A percentile compares a stretch with the other conserved stretches of the same genome.
Conservation (phyloP, 1,140 invertebrate species). For the Dendrolimus kikuchii region DNA sequence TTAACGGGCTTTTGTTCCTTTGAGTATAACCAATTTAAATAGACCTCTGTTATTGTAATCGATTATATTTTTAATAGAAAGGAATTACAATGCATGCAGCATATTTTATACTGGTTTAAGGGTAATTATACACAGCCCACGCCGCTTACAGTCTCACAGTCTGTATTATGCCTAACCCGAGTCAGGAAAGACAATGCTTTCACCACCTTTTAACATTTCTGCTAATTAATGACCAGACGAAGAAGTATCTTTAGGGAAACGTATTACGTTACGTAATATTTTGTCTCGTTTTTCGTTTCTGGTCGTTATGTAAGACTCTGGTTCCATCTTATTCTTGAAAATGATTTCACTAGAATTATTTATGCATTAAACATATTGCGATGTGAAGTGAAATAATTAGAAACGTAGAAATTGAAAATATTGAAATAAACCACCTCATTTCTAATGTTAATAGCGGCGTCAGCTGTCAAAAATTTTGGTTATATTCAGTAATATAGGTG, state of each 20-base stretch:
- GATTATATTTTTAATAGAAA: too few relatives aligned
- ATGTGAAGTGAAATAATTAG: too few relatives aligned
- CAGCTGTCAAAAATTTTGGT: too few relatives aligned
- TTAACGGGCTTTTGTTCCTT: conserved; percentile 21
- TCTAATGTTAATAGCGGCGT: too few relatives aligned
- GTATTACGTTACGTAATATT: conserved; percentile 17
- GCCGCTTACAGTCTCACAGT: conserved; percentile 27
- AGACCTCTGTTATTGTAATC: background rate
- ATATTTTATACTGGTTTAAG: conserved; percentile 15
- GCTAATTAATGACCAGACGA: conserved; percentile 51
- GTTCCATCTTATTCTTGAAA: too few relatives aligned
- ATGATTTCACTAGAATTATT: too few relatives aligned
- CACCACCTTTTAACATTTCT: conserved; percentile 46
- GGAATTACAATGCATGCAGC: background rate
- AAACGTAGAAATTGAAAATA: too few relatives aligned
- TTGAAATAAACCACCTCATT: too few relatives aligned
- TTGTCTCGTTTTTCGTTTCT: background rate
- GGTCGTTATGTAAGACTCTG: too few relatives aligned
- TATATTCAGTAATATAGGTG: too few relatives aligned
- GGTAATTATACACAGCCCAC: conserved; percentile 33
- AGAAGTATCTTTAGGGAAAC: conserved; percentile 12
- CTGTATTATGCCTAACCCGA: conserved; percentile 22
- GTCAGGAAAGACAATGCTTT: conserved; percentile 54
- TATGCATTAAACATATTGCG: too few relatives aligned
- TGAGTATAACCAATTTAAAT: conserved; percentile 9